Evolutionary conservation across 2,888 invertebrate species (phyloP).

Genomic region (Acanthosepion pharaonis): DNA sequence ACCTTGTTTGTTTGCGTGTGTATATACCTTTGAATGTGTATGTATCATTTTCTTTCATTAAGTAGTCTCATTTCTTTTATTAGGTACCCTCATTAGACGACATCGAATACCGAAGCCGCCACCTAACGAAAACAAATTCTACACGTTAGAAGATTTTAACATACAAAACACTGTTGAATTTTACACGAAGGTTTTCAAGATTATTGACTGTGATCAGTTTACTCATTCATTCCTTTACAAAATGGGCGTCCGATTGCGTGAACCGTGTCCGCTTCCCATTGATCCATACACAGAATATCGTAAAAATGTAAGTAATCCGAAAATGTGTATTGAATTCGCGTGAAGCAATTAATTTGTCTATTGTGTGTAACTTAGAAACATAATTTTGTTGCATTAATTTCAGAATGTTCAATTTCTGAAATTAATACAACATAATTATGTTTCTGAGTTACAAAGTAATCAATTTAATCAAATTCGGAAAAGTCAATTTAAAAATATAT

Average conservation of each 20-base stretch:
- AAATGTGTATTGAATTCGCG: background rate
- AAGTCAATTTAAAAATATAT: too few relatives aligned
- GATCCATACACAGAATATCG: slow-evolving; percentile 72
- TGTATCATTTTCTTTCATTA: too few relatives aligned
- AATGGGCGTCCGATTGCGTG: slow-evolving; percentile 84
- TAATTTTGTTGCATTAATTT: too few relatives aligned
- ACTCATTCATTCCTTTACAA: slow-evolving; percentile 88
- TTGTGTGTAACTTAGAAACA: too few relatives aligned
- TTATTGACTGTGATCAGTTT: slow-evolving; percentile 89
- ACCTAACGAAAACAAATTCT: slow-evolving; percentile 83
- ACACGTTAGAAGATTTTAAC: slow-evolving; percentile 90
- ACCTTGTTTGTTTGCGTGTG: too few relatives aligned
- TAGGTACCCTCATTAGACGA: slow-evolving; percentile 86
- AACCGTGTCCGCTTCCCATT: slow-evolving; percentile 59
- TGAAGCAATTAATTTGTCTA: too few relatives aligned
- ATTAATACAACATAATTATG: too few relatives aligned
- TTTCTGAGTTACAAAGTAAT: too few relatives aligned
- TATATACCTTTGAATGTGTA: too few relatives aligned
- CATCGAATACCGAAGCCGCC: slow-evolving; percentile 86
- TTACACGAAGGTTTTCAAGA: slow-evolving; percentile 86
- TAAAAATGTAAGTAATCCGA: slow-evolving; percentile 57
- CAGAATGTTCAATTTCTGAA: too few relatives aligned
- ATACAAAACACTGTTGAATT: slow-evolving; percentile 85
- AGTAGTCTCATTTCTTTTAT: slow-evolving; percentile 54
- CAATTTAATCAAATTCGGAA: too few relatives aligned